These are phyloP conservation scores for Chalcis sispes DNA, from an alignment of 2,888 invertebrate species.

Conservation along the genomic window DNA sequence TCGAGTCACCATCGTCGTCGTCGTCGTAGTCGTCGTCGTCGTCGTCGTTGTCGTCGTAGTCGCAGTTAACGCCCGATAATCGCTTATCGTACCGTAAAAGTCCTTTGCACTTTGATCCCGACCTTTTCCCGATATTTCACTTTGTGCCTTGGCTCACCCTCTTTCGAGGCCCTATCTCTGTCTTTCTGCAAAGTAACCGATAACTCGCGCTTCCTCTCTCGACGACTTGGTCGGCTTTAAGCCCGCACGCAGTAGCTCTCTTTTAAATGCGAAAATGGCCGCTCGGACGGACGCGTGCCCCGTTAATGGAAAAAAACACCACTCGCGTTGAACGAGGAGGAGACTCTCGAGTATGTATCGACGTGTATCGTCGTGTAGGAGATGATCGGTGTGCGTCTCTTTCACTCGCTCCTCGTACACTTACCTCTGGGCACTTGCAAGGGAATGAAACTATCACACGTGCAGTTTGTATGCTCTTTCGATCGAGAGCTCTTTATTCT, in stretches of 20 bases:
- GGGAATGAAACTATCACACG: no score
- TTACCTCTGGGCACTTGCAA: no score
- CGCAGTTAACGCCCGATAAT: constrained; percentile 49
- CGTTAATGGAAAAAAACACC: constrained; percentile 33
- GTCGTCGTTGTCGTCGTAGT: no score
- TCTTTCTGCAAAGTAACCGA: no score
- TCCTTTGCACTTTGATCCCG: constrained; percentile 48
- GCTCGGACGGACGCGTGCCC: background rate
- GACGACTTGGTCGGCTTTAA: background rate
- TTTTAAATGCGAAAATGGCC: background rate
- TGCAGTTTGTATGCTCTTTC: no score
- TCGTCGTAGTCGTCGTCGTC: no score
- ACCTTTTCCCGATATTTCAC: constrained; percentile 48
- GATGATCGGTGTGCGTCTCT: no score
- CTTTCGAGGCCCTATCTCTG: background rate
- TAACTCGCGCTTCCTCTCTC: background rate
- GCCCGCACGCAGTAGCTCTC: background rate
- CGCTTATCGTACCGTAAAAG: constrained; percentile 49
- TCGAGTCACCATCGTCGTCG: constrained; percentile 20
- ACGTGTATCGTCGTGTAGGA: no score
- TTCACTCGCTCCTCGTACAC: no score
- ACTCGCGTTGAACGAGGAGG: background rate
- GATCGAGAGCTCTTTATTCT: no score
- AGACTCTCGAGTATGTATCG: no score
- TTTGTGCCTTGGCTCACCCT: constrained; percentile 24